A percentile compares a stretch with the other conserved stretches of the same genome.
phyloP scores from a whole-genome alignment of 2,888 invertebrate genomes.

The Chloromyia formosa region DNA sequence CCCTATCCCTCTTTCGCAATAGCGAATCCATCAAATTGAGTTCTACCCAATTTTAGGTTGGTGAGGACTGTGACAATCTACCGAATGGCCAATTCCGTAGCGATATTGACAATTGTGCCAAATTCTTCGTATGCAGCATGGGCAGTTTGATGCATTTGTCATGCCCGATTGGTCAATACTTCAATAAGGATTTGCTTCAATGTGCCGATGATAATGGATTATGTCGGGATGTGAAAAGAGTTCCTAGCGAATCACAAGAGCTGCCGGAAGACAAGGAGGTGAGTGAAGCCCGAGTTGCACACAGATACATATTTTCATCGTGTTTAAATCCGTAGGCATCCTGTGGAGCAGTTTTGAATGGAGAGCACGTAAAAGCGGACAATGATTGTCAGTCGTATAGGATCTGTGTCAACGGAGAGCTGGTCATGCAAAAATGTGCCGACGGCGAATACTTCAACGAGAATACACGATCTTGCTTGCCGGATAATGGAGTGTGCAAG shows the following conservation, averaged over 20 bases:
- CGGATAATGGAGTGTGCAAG: conserved; percentile 40
- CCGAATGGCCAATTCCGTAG: conserved; percentile 16
- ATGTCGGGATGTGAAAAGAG: not conserved
- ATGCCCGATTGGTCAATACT: conserved; percentile 18
- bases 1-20: not conserved
- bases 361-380: conserved; percentile 51
- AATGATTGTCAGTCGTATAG: conserved; percentile 51
- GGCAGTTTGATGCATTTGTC: not conserved
- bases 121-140: conserved; percentile 32
- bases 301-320: not conserved
- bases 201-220: conserved; percentile 27
- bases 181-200: conserved; percentile 9
- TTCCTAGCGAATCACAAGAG: not conserved
- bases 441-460: conserved; percentile 51
- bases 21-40: no score
- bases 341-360: conserved; percentile 54
- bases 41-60: not conserved
- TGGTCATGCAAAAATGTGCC: conserved; percentile 53
- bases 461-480: conserved; percentile 45
- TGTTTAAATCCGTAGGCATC: conserved; percentile 40
- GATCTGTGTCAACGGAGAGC: conserved; percentile 50
- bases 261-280: not conserved
- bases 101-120: conserved; percentile 21
- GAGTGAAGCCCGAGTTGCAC: not conserved
- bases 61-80: not conserved